These are phyloP conservation scores for Akabosia matsudoensis DNA, from an alignment of 1,140 invertebrate genomes.

Conservation along the genomic window DNA sequence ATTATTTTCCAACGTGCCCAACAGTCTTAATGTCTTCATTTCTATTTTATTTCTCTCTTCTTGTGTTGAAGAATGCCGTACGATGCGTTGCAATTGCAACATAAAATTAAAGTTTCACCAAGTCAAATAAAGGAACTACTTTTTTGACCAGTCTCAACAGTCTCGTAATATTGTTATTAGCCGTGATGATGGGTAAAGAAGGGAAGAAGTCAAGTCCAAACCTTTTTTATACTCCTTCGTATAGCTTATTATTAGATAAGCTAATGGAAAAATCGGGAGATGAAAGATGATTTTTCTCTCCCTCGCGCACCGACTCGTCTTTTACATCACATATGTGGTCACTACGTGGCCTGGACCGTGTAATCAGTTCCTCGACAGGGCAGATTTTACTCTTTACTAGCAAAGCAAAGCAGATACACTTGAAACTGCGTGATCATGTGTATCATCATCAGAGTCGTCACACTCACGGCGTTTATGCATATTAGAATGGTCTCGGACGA, in stretches of 20 bases:
- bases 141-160: background rate
- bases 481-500: background rate
- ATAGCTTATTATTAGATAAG: slow-evolving; percentile 21
- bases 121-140: background rate
- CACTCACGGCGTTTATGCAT: background rate
- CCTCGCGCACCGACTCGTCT: background rate
- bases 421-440: slow-evolving; percentile 8
- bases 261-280: slow-evolving; percentile 23
- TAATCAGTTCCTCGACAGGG: slow-evolving; percentile 2
- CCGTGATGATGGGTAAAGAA: background rate
- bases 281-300: slow-evolving; percentile 9
- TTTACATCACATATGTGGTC: background rate
- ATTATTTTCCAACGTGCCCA: slow-evolving; percentile 17
- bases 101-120: no score
- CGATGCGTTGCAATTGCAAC: no score
- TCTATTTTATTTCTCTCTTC: background rate
- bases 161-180: no score
- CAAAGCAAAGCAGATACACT: background rate
- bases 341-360: background rate
- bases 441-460: background rate
- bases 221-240: background rate
- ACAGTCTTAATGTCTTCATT: slow-evolving; percentile 23
- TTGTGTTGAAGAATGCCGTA: no score
- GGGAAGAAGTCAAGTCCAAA: background rate
- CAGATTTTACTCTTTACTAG: slow-evolving; percentile 17